phyloP scores from a whole-genome alignment of 2,888 invertebrate species.

The Dioctria linearis region DNA sequence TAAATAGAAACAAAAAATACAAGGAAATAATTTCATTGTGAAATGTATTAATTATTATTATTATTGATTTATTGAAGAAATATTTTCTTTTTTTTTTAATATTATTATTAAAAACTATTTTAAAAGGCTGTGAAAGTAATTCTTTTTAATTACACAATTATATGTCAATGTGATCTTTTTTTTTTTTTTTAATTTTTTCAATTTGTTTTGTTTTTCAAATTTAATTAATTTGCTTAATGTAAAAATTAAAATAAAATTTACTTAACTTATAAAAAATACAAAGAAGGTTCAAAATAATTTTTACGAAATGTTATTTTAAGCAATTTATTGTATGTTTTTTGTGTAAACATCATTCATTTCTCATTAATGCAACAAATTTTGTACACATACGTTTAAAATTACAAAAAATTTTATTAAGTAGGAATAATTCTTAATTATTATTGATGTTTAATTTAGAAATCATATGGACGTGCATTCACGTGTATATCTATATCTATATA shows the following conservation, averaged over 20 bases:
- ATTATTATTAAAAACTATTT: constrained; percentile 29
- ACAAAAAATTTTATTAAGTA: too few species aligned
- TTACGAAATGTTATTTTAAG: neutral
- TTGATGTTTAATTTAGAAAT: too few species aligned
- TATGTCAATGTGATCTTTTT: constrained; percentile 25
- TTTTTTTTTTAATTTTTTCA: constrained; percentile 14
- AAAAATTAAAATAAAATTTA: neutral
- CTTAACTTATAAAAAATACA: too few species aligned
- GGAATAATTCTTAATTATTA: too few species aligned
- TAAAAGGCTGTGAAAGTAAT: constrained; percentile 47
- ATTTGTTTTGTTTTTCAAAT: constrained; percentile 14
- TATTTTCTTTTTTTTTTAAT: constrained; percentile 11
- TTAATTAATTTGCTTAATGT: constrained; percentile 22
- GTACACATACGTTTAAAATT: too few species aligned
- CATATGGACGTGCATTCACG: too few species aligned
- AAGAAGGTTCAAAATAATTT: neutral
- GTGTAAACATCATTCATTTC: neutral
- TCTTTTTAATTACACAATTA: constrained; percentile 24
- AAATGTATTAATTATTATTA: constrained; percentile 14
- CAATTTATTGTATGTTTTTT: neutral
- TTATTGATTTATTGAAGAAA: constrained; percentile 17
- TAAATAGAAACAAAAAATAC: neutral
- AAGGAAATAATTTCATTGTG: constrained; percentile 15
- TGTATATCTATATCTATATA: too few species aligned
- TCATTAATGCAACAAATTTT: neutral